Conservation (phyloP, 2,113 vertebrate genomes). For the Lethenteron camtschaticum region DNA sequence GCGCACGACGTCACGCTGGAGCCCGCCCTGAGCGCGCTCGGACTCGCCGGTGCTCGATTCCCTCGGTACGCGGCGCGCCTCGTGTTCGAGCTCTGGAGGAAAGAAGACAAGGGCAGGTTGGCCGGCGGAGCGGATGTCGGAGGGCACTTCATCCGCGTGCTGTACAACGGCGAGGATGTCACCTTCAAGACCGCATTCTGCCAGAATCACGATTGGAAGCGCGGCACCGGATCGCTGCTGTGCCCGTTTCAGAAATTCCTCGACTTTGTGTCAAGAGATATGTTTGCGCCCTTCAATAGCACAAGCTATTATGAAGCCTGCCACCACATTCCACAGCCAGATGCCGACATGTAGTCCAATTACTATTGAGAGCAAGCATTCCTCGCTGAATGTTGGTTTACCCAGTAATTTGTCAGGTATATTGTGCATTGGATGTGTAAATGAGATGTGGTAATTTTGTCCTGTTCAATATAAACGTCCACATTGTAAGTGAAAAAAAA, state of each 20-base stretch:
- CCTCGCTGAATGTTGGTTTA: too few species aligned
- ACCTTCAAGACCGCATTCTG: constrained; percentile 79
- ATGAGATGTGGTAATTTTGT: too few species aligned
- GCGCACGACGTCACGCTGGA: constrained; percentile 83
- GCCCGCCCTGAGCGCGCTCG: constrained; percentile 68
- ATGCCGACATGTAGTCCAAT: too few species aligned
- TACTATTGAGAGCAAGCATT: too few species aligned
- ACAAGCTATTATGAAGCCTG: constrained; percentile 67
- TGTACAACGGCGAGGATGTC: constrained; percentile 75
- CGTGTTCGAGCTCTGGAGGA: constrained; percentile 76
- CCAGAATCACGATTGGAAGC: constrained; percentile 27
- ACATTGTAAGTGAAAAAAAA: too few species aligned
- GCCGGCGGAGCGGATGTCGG: constrained; percentile 20
- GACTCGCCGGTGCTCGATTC: constrained; percentile 52
- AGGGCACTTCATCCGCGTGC: constrained; percentile 45
- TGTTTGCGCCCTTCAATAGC: constrained; percentile 52
- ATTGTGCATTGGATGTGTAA: too few species aligned
- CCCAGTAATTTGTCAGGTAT: too few species aligned
- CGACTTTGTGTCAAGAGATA: constrained; percentile 54
- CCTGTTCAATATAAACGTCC: too few species aligned
- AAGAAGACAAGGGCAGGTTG: constrained; percentile 11
- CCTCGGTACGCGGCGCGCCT: constrained; percentile 78
- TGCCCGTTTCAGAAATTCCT: constrained; percentile 68
- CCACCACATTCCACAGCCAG: constrained; percentile 13
- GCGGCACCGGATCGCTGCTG: constrained; percentile 32